Evolutionary conservation across 2,113 vertebrate species (phyloP).

Genomic region (Laterallus jamaicensis): DNA sequence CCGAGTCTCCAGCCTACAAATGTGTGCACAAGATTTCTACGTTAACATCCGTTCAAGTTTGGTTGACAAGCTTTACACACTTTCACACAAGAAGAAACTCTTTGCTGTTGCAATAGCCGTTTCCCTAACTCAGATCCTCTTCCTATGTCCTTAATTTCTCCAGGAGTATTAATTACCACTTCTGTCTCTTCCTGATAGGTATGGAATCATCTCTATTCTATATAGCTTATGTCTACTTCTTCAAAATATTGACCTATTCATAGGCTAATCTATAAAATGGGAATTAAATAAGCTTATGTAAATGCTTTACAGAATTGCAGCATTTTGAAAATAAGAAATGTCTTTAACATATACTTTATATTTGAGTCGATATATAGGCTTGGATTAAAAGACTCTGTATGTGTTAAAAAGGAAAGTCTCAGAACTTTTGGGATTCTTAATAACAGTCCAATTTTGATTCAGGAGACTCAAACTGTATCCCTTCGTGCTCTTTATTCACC

Average conservation of each 20-base stretch:
- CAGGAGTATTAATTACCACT: conserved; percentile 40
- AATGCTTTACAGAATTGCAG: neutral
- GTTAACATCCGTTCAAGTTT: neutral
- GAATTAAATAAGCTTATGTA: conserved; percentile 11
- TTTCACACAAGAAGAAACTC: neutral
- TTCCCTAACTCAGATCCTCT: neutral
- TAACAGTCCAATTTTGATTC: neutral
- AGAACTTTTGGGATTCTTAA: conserved; percentile 6
- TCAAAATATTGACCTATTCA: conserved; percentile 44
- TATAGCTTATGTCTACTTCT: conserved; percentile 30
- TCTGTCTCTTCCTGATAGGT: conserved; percentile 46
- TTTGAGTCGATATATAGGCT: neutral
- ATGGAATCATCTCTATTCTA: neutral
- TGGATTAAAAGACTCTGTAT: neutral
- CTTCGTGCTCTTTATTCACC: conserved; percentile 25
- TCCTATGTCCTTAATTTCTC: conserved; percentile 32
- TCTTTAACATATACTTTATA: neutral
- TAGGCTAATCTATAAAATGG: conserved; percentile 4
- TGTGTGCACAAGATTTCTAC: neutral
- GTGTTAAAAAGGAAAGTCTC: neutral
- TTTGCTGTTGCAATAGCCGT: neutral
- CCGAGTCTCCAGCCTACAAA: neutral
- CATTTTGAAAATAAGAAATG: neutral
- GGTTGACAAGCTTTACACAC: neutral
- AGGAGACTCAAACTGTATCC: neutral